These are phyloP conservation scores for Odontamblyopus lacepedii DNA, from an alignment of 2,797 vertebrate genomes.

Conservation along the genomic window DNA sequence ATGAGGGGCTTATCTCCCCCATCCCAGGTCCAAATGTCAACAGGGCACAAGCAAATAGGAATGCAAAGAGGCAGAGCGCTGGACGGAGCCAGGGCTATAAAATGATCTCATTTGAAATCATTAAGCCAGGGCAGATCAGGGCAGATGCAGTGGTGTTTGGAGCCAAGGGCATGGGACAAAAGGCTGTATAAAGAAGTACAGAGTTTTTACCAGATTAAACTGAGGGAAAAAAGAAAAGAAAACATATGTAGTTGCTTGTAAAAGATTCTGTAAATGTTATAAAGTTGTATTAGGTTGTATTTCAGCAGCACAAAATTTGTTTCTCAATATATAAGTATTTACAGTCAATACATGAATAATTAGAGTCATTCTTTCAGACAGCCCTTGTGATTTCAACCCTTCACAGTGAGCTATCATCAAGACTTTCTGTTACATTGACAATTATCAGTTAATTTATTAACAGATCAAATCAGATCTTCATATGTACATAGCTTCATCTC, in stretches of 20 bases:
- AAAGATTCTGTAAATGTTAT: no score
- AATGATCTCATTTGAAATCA: slow-evolving; percentile 32
- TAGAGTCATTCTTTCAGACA: no score
- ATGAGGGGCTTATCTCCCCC: slow-evolving; percentile 19
- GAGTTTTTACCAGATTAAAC: neutral
- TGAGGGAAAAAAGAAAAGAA: neutral
- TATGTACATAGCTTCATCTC: neutral
- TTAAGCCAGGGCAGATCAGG: slow-evolving; percentile 8
- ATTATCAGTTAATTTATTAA: no score
- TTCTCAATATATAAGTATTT: no score
- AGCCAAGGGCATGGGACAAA: neutral
- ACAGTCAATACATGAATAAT: no score
- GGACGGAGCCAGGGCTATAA: neutral
- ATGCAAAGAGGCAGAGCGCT: slow-evolving; percentile 19
- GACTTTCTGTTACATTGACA: neutral
- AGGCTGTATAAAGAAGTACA: neutral
- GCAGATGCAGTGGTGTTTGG: neutral
- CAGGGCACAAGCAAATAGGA: slow-evolving; percentile 23
- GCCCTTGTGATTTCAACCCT: no score
- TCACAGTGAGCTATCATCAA: neutral
- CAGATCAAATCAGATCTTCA: neutral
- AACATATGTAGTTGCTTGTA: neutral
- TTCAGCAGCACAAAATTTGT: no score
- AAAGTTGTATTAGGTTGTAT: no score
- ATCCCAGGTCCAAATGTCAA: slow-evolving; percentile 39